Evolutionary conservation across 2,113 vertebrate genomes (phyloP), one percentile per base, ranked within the genome.

Genomic region (Piprites chloris): DNA sequence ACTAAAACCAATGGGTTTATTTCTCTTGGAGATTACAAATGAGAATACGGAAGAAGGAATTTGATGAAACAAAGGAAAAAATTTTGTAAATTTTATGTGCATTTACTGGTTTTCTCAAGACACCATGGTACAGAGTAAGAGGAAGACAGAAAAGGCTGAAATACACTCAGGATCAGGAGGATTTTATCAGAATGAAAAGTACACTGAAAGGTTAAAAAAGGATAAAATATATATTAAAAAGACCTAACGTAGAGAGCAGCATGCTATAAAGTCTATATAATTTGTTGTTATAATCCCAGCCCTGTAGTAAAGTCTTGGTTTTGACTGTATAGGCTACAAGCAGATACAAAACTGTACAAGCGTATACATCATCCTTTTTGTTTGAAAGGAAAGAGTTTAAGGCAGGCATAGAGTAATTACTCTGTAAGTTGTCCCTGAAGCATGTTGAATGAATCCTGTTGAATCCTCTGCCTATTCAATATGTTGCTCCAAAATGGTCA

Each of bases 401-500:
- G 27, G 28, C 63, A 87, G 24, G 14, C 23, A 44, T 78, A 78
- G 28, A 52, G 16, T 42, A 88, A 89, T 72, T 77, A 74, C 52
- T 68, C 8, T 44, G 1, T 11, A 63, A 37, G 1, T 19, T 67
- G 30, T 68, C 65, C n/a, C 52, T 86, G 47, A 71, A 67, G 14
- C 20, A 71, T 22, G 24, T 16, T 32, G 32, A 85, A 72, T 9
- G 14, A 72, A 75, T 90, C 61, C 44, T 72, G 26, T 32, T 65
- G 41, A 85, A 75, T 61, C 56, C 6, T 39, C 47, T 59, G 30
- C 32, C 81, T 13, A 5, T 62, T 91, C 76, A 81, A 35, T 56
- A 90, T 46, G n/a, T 42, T 86, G n/a, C 85, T 84, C 41, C 61
- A 78, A 90, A 95, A 90, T 46, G 14, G 27, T 88, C 95, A 80